Percentiles rank a stretch among this genome's conserved stretches.
These are phyloP conservation scores for Cladorhizidae sp. DNA, from an alignment of 37 sponge, comb jelly and placozoan species.

Conservation along the genomic window DNA sequence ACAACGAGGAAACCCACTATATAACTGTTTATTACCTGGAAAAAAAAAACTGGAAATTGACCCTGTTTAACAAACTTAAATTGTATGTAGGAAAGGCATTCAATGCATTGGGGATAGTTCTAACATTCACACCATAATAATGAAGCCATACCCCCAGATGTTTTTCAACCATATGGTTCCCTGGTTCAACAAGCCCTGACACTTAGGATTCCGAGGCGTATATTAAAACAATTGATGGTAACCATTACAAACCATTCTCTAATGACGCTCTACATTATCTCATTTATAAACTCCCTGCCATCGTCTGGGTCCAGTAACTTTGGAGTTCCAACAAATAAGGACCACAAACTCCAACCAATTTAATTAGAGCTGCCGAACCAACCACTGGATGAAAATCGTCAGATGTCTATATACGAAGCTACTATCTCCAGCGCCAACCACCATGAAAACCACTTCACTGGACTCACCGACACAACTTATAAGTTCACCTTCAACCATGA, in stretches of 20 bases:
- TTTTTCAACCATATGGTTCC: conserved; percentile 39
- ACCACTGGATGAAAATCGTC: too few species aligned
- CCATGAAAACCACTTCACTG: too few species aligned
- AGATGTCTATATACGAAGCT: too few species aligned
- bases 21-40: too few species aligned
- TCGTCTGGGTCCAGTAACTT: conserved; percentile 29
- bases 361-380: too few species aligned
- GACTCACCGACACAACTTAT: too few species aligned
- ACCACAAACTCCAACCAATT: too few species aligned
- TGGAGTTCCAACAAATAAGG: conserved; percentile 4
- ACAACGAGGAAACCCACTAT: too few species aligned
- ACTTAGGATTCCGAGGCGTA: conserved; percentile 34
- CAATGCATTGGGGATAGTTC: conserved; percentile 1
- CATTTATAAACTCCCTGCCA: conserved; percentile 36
- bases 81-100: conserved; percentile 18
- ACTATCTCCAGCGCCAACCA: too few species aligned
- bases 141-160: conserved; percentile 26
- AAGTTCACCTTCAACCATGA: too few species aligned
- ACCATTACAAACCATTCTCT: conserved; percentile 23
- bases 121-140: too few species aligned
- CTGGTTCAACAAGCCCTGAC: conserved; percentile 45
- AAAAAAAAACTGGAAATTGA: neutral
- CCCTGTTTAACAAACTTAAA: conserved; percentile 4
- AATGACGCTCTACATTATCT: neutral
- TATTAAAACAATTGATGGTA: conserved; percentile 40